Evolutionary conservation across 2,888 invertebrate genomes (phyloP).

Genomic region (Chorisops tibialis): DNA sequence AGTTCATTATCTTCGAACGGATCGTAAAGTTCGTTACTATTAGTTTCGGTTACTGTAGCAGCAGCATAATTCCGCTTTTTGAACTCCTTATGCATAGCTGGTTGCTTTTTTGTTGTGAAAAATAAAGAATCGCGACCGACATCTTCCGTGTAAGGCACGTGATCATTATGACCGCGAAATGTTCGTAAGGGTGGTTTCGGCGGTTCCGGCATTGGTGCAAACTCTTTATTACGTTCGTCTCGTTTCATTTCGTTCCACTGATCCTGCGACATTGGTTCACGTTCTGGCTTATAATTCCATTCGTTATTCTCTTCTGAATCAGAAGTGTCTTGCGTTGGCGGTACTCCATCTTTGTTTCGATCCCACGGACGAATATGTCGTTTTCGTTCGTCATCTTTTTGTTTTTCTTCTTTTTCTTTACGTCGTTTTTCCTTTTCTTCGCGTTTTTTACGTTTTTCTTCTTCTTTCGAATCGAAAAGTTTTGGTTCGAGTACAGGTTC

Average conservation of each 20-base stretch:
- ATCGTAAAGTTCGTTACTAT: background rate
- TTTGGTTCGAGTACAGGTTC: conserved; percentile 24
- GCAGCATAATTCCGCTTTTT: conserved; percentile 25
- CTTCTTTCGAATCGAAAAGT: conserved; percentile 36
- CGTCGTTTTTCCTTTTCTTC: conserved; percentile 40
- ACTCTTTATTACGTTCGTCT: conserved; percentile 67
- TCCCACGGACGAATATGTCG: conserved; percentile 65
- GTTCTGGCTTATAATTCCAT: conserved; percentile 48
- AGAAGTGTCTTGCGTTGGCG: conserved; percentile 7
- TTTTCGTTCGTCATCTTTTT: conserved; percentile 50
- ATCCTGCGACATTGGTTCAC: conserved; percentile 48
- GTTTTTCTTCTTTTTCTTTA: conserved; percentile 44
- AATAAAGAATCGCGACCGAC: conserved; percentile 38
- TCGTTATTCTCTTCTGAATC: conserved; percentile 34
- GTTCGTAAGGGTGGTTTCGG: conserved; percentile 17
- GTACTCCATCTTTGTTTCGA: conserved; percentile 57
- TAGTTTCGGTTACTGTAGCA: background rate
- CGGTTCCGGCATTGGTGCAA: conserved; percentile 62
- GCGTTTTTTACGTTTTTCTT: conserved; percentile 44
- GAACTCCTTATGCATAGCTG: conserved; percentile 1
- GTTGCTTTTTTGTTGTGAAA: conserved; percentile 42
- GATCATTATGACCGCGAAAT: conserved; percentile 48
- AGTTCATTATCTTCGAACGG: conserved; percentile 12
- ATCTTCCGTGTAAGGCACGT: conserved; percentile 23
- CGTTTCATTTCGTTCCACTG: conserved; percentile 62